Conservation (phyloP, 2,888 invertebrate genomes). For the Caenorhabditis macrosperma region DNA sequence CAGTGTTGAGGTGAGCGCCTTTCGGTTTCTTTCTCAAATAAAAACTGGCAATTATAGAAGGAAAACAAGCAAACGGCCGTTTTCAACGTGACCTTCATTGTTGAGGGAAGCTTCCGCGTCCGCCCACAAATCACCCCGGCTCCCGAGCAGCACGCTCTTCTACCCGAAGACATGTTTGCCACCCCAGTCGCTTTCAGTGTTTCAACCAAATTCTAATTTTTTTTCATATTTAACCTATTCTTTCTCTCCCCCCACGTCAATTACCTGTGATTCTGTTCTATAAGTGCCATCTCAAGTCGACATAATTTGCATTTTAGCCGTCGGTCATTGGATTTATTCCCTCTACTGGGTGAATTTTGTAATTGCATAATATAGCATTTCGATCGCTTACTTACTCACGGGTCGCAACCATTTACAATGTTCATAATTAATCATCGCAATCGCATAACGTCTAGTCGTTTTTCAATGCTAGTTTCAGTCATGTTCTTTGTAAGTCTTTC, state of each 20-base stretch:
- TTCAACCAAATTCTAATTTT: constrained; percentile 52
- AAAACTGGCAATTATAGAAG: constrained; percentile 30
- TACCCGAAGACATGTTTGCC: constrained; percentile 66
- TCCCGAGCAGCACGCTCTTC: constrained; percentile 55
- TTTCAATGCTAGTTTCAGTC: constrained; percentile 8
- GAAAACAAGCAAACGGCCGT: constrained; percentile 28
- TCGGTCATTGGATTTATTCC: constrained; percentile 7
- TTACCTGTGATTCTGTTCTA: constrained; percentile 6
- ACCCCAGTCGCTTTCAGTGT: constrained; percentile 67
- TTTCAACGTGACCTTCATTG: constrained; percentile 66
- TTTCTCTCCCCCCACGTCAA: neutral
- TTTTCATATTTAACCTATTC: neutral
- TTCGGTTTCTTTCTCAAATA: neutral
- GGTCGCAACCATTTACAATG: constrained; percentile 5
- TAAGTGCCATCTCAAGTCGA: constrained; percentile 33
- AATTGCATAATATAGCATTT: constrained; percentile 40
- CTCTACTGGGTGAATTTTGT: constrained; percentile 33
- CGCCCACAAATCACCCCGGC: constrained; percentile 66
- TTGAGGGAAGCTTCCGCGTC: constrained; percentile 74
- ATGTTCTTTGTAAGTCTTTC: constrained; percentile 31
- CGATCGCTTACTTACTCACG: constrained; percentile 28
- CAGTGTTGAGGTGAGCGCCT: constrained; percentile 61
- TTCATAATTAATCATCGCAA: constrained; percentile 1
- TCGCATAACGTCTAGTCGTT: constrained; percentile 17
- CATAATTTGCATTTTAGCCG: constrained; percentile 41